Evolutionary conservation across 2,113 vertebrate species (phyloP), one percentile per base, ranked within the genome.

Genomic region (Entomyzon cyanotis): DNA sequence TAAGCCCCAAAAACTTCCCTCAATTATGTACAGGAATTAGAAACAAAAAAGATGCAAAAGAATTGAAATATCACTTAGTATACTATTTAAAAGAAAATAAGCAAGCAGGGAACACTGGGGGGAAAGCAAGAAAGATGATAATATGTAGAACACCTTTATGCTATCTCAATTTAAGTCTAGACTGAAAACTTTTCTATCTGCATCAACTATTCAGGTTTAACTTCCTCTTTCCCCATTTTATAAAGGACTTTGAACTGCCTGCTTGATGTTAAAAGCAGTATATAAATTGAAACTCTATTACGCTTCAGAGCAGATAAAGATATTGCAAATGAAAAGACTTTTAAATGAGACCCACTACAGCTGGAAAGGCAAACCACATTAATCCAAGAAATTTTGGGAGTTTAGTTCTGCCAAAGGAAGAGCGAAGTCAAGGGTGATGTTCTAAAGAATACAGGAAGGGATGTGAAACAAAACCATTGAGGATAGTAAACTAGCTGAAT

Each of bases 291-390:
- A 97, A 89, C 15, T 68, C 53, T 93, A 94, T 96, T 97, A 91
- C 91, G 80, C 90, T 97, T 95, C 89, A 95, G 91, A 91, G 78
- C 41, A 96, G 89, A 96, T 96, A 96, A 96, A 97, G 94, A 95
- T 89, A 93, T 67, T 96, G 69, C 75, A 97, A 93, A 94, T 77
- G 70, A 64, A 92, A 92, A 89, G 93, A 37, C 44, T 90, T 97
- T 97, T 93, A 95, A 93, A 96, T 94, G 93, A 94, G 77, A 84
- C 39, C 79, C 47, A 70, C 62, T 84, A 42, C 60, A 85, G 70
- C 70, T 93, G 80, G 76, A 96, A 97, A 96, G 89, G 63, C 87
- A 94, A 96, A 93, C 60, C 60, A 93, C 55, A 56, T 70, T 94
- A 93, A 91, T 89, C 63, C 80, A 82, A 86, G 50, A 75, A 79